Conservation (phyloP, 2,113 vertebrate genomes). For the Tinamus guttatus region DNA sequence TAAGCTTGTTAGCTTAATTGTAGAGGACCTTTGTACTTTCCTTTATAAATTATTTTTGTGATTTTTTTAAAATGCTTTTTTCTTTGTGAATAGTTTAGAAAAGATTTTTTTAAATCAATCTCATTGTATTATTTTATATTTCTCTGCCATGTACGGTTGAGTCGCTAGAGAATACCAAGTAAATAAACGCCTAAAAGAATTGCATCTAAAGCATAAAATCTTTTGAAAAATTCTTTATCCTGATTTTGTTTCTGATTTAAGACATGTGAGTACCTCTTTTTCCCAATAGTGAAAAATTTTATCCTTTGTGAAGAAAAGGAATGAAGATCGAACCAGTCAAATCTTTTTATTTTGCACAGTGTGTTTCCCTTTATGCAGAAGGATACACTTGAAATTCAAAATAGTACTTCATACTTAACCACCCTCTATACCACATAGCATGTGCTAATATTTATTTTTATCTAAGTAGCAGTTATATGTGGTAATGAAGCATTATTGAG, state of each 20-base stretch:
- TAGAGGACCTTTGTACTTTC: neutral
- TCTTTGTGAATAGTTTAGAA: neutral
- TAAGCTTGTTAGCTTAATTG: neutral
- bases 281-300: neutral
- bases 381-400: constrained; percentile 31
- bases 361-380: neutral
- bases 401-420: neutral
- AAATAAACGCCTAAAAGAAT: neutral
- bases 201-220: neutral
- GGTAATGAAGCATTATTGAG: neutral
- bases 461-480: neutral
- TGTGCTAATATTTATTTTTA: neutral
- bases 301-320: neutral
- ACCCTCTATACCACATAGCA: neutral
- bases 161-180: neutral
- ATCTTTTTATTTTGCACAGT: neutral
- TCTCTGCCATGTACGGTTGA: neutral
- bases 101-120: neutral
- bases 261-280: neutral
- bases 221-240: neutral
- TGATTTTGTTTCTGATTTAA: neutral
- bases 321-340: neutral
- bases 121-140: neutral
- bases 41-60: neutral
- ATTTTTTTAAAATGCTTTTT: neutral